phyloP scores from a whole-genome alignment of 2,888 invertebrate species.

The Lucinisca nassula region DNA sequence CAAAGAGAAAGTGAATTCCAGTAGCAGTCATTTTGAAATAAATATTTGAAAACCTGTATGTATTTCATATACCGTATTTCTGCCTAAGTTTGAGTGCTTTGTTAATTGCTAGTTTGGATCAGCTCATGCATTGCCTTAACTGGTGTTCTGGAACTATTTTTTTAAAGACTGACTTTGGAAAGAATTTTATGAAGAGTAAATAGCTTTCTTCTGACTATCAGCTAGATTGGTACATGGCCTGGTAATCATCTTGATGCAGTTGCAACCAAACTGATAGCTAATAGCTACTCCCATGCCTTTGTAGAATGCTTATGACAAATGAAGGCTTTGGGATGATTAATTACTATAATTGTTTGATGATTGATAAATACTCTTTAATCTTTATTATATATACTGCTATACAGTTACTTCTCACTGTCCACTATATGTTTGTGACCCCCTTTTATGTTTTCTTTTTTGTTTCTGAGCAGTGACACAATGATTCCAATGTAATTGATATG shows the following conservation, averaged over 20 bases:
- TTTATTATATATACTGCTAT: background rate
- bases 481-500: too few species aligned
- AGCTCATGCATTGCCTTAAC: too few species aligned
- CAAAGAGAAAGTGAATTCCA: too few species aligned
- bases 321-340: background rate
- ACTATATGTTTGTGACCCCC: background rate
- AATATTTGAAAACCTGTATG: too few species aligned
- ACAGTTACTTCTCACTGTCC: background rate
- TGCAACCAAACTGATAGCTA: background rate
- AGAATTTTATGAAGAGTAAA: background rate
- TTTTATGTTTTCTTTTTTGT: background rate
- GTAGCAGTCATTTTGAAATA: too few species aligned
- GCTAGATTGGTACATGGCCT: constrained; percentile 8
- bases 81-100: too few species aligned
- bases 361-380: background rate
- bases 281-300: background rate
- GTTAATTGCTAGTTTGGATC: too few species aligned
- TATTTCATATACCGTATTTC: too few species aligned
- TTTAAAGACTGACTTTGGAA: too few species aligned
- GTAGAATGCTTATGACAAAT: background rate
- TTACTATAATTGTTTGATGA: background rate
- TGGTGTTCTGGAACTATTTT: too few species aligned
- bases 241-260: background rate
- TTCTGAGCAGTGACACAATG: too few species aligned
- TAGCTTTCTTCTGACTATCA: background rate